Evolutionary conservation across 2,797 vertebrate genomes (phyloP).

Genomic region (Octomys mimax): DNA sequence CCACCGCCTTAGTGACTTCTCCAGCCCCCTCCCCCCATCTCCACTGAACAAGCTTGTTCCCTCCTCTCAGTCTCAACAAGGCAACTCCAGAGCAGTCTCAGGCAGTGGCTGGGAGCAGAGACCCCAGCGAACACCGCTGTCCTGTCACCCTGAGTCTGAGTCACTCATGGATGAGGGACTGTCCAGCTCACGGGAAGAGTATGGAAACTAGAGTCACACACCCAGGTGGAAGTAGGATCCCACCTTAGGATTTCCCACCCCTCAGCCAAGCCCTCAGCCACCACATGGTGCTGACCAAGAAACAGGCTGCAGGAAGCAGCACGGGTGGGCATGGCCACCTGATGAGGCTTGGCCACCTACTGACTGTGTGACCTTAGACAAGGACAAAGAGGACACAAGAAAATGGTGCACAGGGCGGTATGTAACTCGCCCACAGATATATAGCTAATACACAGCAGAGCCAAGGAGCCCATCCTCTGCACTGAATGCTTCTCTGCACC

Average conservation of each 20-base stretch:
- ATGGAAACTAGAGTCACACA: neutral
- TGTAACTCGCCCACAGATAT: neutral
- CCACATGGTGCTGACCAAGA: neutral
- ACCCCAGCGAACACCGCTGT: neutral
- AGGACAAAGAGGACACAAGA: neutral
- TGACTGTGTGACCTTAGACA: neutral
- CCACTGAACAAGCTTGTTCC: neutral
- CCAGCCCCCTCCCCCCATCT: neutral
- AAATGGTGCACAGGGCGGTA: constrained; percentile 11
- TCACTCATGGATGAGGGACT: neutral
- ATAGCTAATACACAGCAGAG: neutral
- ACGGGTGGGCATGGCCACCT: neutral
- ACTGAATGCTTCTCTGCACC: rapidly evolving
- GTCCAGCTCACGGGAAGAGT: neutral
- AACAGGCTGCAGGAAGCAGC: neutral
- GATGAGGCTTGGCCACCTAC: neutral
- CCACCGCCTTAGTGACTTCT: neutral
- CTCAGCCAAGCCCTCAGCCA: neutral
- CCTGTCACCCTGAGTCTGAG: neutral
- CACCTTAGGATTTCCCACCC: neutral
- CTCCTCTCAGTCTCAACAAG: constrained; percentile 43
- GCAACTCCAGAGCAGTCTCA: neutral
- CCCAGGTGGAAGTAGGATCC: neutral
- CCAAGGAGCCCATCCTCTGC: neutral
- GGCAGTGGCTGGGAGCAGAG: neutral